Percentiles rank a stretch among this genome's conserved stretches.
Evolutionary conservation across 2,797 vertebrate species (phyloP).

Genomic region (Champsocephalus esox): DNA sequence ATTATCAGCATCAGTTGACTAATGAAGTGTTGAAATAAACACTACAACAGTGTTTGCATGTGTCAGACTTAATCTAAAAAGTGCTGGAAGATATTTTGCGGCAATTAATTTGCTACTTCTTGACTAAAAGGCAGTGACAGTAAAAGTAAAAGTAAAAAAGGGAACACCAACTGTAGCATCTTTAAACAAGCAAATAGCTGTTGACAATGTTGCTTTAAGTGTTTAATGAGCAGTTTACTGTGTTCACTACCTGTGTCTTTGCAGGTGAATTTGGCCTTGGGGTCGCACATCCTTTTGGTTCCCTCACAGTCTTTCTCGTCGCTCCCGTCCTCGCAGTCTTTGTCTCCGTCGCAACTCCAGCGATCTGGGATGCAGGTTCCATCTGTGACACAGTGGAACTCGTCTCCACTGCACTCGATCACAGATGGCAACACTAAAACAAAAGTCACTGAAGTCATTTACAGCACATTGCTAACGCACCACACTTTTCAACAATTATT

Average conservation of each 20-base stretch:
- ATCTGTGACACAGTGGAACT: conserved; percentile 93
- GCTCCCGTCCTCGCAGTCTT: conserved; percentile 96
- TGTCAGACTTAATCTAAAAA: conserved; percentile 5
- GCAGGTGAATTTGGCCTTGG: conserved; percentile 96
- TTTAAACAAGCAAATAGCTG: background rate
- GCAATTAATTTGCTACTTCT: background rate
- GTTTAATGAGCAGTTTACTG: background rate
- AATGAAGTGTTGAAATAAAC: conserved; percentile 9
- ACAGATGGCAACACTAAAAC: conserved; percentile 86
- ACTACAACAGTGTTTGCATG: background rate
- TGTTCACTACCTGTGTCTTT: conserved; percentile 88
- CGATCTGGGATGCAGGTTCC: conserved; percentile 94
- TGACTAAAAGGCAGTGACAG: background rate
- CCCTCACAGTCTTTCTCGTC: conserved; percentile 95
- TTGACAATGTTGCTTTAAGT: background rate
- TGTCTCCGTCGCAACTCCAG: conserved; percentile 97
- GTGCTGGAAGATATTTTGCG: background rate
- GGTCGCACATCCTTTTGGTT: conserved; percentile 90
- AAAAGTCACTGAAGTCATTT: conserved; percentile 33
- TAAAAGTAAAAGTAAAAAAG: too few relatives aligned
- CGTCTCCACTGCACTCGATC: conserved; percentile 89
- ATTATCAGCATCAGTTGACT: background rate
- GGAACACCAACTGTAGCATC: too few relatives aligned
- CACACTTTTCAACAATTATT: conserved; percentile 16
- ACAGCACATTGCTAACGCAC: conserved; percentile 2